Evolutionary conservation across 2,113 vertebrate species (phyloP).

Genomic region (Sturnira hondurensis): DNA sequence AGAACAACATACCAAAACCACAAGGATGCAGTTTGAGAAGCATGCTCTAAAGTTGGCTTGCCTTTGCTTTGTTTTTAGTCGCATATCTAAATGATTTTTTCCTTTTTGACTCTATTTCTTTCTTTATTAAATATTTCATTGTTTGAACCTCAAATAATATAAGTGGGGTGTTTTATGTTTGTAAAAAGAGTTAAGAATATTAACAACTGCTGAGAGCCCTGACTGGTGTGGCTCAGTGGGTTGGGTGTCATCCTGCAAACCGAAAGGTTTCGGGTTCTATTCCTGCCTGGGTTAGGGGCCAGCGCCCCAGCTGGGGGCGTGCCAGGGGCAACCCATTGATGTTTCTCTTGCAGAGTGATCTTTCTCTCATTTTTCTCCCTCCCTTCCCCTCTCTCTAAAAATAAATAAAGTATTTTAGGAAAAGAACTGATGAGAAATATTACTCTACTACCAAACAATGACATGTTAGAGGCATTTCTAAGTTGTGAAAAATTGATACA

Average conservation of each 20-base stretch:
- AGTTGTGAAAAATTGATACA: not conserved
- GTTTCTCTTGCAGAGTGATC: no score
- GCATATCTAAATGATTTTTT: not conserved
- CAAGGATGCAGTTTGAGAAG: not conserved
- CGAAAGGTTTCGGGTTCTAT: no score
- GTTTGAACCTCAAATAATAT: not conserved
- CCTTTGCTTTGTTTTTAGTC: not conserved
- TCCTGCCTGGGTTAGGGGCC: no score
- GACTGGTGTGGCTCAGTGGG: no score
- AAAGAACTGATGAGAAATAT: not conserved
- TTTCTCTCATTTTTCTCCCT: no score
- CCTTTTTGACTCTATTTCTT: no score
- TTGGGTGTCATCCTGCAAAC: no score
- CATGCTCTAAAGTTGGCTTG: not conserved
- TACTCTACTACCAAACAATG: not conserved
- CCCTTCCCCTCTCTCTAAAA: no score
- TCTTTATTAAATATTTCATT: no score
- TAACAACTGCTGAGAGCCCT: not conserved
- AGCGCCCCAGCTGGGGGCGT: no score
- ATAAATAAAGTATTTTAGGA: not conserved
- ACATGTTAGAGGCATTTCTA: not conserved
- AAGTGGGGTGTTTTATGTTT: not conserved
- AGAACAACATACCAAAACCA: not conserved
- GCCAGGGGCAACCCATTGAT: no score
- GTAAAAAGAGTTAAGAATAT: not conserved